phyloP scores from a whole-genome alignment of 2,113 vertebrate genomes.

The Podarcis cretensis region DNA sequence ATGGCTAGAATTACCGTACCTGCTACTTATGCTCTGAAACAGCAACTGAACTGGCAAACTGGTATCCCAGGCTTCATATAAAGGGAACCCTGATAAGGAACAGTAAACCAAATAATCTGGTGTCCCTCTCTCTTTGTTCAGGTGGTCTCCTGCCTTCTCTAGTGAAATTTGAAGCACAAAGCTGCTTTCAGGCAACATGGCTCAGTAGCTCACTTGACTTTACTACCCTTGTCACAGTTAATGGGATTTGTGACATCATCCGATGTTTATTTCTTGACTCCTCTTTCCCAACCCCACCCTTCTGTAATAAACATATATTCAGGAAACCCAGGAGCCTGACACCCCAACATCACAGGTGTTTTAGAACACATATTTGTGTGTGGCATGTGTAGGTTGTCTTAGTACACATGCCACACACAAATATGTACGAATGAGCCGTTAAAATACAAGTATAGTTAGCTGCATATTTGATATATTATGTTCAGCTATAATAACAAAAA shows the following conservation, averaged over 20 bases:
- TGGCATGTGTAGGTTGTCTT: too few relatives aligned
- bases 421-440: too few relatives aligned
- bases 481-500: neutral
- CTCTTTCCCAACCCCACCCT: constrained; percentile 34
- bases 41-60: constrained; percentile 23
- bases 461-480: neutral
- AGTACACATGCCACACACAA: neutral
- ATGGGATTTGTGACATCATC: constrained; percentile 64
- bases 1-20: neutral
- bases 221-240: constrained; percentile 55
- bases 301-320: neutral
- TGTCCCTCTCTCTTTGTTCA: constrained; percentile 43
- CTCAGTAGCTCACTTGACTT: constrained; percentile 60
- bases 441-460: constrained; percentile 14
- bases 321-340: constrained; percentile 5
- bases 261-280: constrained; percentile 63
- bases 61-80: constrained; percentile 11
- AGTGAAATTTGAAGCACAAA: constrained; percentile 37
- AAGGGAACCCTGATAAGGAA: constrained; percentile 12
- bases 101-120: constrained; percentile 39
- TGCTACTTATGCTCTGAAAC: constrained; percentile 10
- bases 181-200: constrained; percentile 55
- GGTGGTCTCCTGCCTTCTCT: constrained; percentile 46
- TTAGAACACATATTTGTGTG: too few relatives aligned
- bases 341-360: neutral